Percentiles rank a stretch among this genome's conserved stretches.
phyloP scores from a whole-genome alignment of 2,113 vertebrate species.

The Sebastes fasciatus region DNA sequence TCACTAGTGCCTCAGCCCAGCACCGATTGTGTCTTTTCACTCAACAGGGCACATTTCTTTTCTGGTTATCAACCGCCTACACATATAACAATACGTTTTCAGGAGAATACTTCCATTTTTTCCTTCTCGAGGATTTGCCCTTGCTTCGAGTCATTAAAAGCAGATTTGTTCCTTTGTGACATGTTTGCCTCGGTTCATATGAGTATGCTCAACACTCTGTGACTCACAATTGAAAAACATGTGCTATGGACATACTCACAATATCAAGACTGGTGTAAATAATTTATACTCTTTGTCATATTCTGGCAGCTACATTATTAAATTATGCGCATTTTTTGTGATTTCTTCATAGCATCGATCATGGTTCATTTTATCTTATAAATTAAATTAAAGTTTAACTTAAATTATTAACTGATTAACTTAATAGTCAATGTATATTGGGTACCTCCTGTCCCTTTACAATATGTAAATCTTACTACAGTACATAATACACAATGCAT shows the following conservation, averaged over 20 bases:
- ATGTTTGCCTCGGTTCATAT: conserved; percentile 37
- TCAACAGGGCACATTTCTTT: conserved; percentile 42
- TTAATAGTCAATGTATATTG: not conserved
- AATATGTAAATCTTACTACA: not conserved
- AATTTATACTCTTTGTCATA: not conserved
- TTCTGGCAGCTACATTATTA: not conserved
- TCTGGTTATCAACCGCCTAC: conserved; percentile 52
- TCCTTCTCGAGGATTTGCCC: conserved; percentile 34
- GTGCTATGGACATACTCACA: not conserved
- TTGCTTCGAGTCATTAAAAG: conserved; percentile 45
- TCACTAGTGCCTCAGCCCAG: conserved; percentile 26
- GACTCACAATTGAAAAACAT: conserved; percentile 20
- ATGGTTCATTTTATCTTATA: not conserved
- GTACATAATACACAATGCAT: not conserved
- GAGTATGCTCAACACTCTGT: conserved; percentile 26
- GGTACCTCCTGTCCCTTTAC: not conserved
- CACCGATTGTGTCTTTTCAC: conserved; percentile 37
- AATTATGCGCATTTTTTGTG: not conserved
- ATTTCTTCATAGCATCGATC: not conserved
- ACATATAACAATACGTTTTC: conserved; percentile 27
- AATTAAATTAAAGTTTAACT: not conserved
- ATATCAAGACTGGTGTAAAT: not conserved
- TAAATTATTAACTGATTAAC: not conserved
- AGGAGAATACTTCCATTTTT: conserved; percentile 36
- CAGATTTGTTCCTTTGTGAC: conserved; percentile 52